Base-by-base conservation (phyloP, 92 coral and sea anemone genomes). In the Heteractis magnifica region DNA sequence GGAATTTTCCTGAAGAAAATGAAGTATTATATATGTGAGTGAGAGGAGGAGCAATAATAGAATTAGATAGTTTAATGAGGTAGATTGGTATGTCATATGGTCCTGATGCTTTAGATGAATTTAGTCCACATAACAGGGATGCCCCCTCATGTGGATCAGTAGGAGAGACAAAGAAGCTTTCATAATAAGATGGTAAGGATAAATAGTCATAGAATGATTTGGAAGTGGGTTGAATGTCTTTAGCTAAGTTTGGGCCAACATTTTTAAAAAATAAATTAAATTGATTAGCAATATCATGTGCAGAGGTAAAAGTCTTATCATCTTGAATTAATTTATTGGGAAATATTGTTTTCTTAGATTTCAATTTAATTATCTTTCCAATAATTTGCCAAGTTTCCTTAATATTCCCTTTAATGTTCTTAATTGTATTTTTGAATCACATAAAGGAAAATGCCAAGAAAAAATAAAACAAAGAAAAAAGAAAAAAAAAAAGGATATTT, bases 221-320 rank as follows among this genome's bases (percentile, higher is more conserved):
- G 14, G 72, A 65, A 5, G 72, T 15, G 6, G 72, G 19, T 5
- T 6, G 72, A 21, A 65, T 65, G 14, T 6, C 6, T 8, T 74
- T 26, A 74, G 78, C 51, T 7, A 26, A 34, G 78, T 74, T 26
- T 74, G 51, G 78, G 18, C 78, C 78, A 19, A 74, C 78, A 74
- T 74, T 44, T 5, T 8, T 65, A 21, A 65, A 65, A 65, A 65
- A 65, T 6, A 15, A 15, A 65, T 65, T 65, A 65, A 65, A 65
- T 65, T 16, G 21, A 65, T 65, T 65, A 65, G 72, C 72, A 65
- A 65, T 74, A 5, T 74, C 78, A 6, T 74, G 78, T 15, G 78
- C 51, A 74, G 50, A 26, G 53, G 7, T 10, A 26, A 10, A 26
- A 6, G 7, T 48, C 44, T 26, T 20, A 34, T 18, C 51, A 41